phyloP scores from a whole-genome alignment of 2,888 invertebrate species.

The Brachypterus glaber region DNA sequence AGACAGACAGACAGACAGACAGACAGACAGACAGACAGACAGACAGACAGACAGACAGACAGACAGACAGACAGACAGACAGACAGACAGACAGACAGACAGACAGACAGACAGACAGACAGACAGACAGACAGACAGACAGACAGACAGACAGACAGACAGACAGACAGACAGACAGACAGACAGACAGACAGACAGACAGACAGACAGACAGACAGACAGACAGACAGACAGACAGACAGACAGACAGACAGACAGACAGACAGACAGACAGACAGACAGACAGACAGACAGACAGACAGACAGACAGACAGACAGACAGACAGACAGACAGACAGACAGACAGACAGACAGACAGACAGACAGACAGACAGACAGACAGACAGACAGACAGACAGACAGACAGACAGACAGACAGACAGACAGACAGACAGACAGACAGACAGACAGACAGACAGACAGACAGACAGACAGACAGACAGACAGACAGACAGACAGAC shows the following conservation, averaged over 20 bases:
- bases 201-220: slow-evolving; percentile 2
- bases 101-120: slow-evolving; percentile 2
- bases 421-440: slow-evolving; percentile 6
- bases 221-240: slow-evolving; percentile 2
- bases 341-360: slow-evolving; percentile 2
- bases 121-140: slow-evolving; percentile 2
- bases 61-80: too few species aligned
- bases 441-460: slow-evolving; percentile 6
- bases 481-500: slow-evolving; percentile 11
- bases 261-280: slow-evolving; percentile 2
- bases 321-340: slow-evolving; percentile 2
- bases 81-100: too few species aligned
- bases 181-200: slow-evolving; percentile 2
- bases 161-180: slow-evolving; percentile 2
- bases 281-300: slow-evolving; percentile 2
- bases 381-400: slow-evolving; percentile 3
- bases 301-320: slow-evolving; percentile 2
- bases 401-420: slow-evolving; percentile 6
- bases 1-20: too few species aligned
- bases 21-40: too few species aligned
- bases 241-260: slow-evolving; percentile 2
- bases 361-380: slow-evolving; percentile 2
- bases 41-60: too few species aligned
- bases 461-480: slow-evolving; percentile 6
- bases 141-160: slow-evolving; percentile 2